Conservation (phyloP, 1,140 invertebrate genomes). For the Trachymyrmex septentrionalis region DNA sequence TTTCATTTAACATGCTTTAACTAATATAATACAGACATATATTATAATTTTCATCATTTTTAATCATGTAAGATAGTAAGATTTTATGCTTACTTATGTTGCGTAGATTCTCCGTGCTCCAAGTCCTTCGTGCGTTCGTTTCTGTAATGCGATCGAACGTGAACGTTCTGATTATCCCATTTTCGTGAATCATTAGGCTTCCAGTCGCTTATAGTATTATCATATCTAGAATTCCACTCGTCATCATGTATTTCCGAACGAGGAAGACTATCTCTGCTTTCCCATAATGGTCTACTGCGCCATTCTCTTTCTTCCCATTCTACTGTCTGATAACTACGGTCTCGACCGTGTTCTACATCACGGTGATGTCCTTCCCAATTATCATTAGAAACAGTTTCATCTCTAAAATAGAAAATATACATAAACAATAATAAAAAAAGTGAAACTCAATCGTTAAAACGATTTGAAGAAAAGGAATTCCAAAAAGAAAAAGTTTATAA, state of each 20-base stretch:
- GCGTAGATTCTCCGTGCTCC: slow-evolving; percentile 76
- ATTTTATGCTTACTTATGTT: slow-evolving; percentile 61
- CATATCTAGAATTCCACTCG: slow-evolving; percentile 83
- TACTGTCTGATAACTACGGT: slow-evolving; percentile 77
- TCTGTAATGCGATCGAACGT: slow-evolving; percentile 82
- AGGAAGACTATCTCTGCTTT: slow-evolving; percentile 82
- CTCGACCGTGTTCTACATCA: slow-evolving; percentile 81
- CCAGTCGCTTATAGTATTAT: slow-evolving; percentile 83
- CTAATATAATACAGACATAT: slow-evolving; percentile 13
- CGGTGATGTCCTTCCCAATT: slow-evolving; percentile 84
- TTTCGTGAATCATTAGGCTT: slow-evolving; percentile 83
- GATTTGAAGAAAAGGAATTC: not conserved
- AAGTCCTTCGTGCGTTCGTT: slow-evolving; percentile 84
- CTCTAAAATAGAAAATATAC: slow-evolving; percentile 64
- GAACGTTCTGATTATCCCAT: slow-evolving; percentile 84
- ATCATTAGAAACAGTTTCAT: slow-evolving; percentile 80
- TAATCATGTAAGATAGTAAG: not conserved
- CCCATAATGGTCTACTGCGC: slow-evolving; percentile 82
- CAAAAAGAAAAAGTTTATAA: not conserved
- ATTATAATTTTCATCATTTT: not conserved
- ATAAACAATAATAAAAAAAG: not conserved
- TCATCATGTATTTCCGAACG: slow-evolving; percentile 84
- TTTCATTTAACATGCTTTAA: slow-evolving; percentile 14
- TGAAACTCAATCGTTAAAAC: not conserved
- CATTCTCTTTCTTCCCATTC: slow-evolving; percentile 86